A percentile compares a stretch with the other conserved stretches of the same genome.
phyloP scores from a whole-genome alignment of 2,888 invertebrate species.

The Philhelius pedissequus region DNA sequence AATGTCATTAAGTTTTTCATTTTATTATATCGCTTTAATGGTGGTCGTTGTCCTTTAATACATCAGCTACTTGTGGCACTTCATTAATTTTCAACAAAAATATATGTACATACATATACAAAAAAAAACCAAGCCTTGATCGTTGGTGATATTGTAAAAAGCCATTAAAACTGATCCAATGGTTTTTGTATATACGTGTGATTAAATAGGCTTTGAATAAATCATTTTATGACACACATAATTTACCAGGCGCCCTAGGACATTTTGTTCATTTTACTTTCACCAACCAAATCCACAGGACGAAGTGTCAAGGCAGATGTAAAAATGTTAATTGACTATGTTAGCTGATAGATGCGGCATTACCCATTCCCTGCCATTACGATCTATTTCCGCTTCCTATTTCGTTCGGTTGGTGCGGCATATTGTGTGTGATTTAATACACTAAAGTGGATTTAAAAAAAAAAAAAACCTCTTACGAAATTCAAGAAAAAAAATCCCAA shows the following conservation, averaged over 20 bases:
- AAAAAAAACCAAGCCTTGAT: conserved; percentile 54
- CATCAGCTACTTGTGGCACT: conserved; percentile 42
- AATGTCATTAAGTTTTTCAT: conserved; percentile 8
- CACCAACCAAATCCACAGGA: not conserved
- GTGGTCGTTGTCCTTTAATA: conserved; percentile 26
- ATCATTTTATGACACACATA: conserved; percentile 5
- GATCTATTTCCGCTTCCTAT: not conserved
- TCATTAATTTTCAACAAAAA: conserved; percentile 39
- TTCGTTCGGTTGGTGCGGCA: not conserved
- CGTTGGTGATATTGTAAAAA: not conserved
- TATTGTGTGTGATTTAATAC: not conserved
- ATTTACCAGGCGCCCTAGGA: not conserved
- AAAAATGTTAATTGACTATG: conserved; percentile 2
- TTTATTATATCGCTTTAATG: conserved; percentile 30
- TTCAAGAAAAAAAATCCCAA: not conserved
- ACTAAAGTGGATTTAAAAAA: not conserved
- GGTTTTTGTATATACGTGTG: not conserved
- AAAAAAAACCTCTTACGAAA: no score
- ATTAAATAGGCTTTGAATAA: not conserved
- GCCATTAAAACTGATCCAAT: not conserved
- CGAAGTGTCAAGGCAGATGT: not conserved
- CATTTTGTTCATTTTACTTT: not conserved
- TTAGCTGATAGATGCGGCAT: not conserved
- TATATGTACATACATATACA: no score
- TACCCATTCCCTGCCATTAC: not conserved